Evolutionary conservation across 2,113 vertebrate species (phyloP).

Genomic region (Rhinolophus sinicus): DNA sequence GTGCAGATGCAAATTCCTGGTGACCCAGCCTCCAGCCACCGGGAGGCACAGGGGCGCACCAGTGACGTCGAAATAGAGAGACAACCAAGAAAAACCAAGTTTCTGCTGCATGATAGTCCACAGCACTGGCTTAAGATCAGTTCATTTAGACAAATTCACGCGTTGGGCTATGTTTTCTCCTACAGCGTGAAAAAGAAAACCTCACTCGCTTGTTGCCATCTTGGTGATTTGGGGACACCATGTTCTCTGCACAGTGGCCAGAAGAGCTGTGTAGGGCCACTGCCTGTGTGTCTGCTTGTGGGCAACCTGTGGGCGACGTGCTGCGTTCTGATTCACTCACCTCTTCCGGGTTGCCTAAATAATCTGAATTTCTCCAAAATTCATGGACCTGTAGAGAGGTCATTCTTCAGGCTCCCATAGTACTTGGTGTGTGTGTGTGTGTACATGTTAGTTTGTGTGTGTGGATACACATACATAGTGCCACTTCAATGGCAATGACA

Average conservation of each 20-base stretch:
- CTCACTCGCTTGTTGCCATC: background rate
- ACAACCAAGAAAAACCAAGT: background rate
- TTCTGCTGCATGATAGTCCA: background rate
- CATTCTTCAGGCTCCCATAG: background rate
- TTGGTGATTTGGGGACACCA: accelerated
- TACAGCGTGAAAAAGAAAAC: background rate
- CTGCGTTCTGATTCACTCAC: too few relatives aligned
- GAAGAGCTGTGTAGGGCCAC: accelerated
- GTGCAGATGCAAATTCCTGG: too few relatives aligned
- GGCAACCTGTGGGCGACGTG: background rate
- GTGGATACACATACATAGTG: accelerated
- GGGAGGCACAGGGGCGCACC: background rate
- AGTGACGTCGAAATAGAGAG: accelerated
- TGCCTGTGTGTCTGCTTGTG: accelerated
- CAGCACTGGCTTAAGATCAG: background rate
- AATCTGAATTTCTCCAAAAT: background rate
- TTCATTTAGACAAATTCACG: background rate
- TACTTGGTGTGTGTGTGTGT: background rate
- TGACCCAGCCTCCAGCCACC: accelerated
- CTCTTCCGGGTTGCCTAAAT: background rate
- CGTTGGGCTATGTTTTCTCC: background rate
- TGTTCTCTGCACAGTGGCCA: accelerated
- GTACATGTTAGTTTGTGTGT: background rate
- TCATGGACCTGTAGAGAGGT: background rate
- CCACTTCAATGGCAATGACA: too few relatives aligned